Evolutionary conservation across 2,797 vertebrate genomes (phyloP).

Genomic region (Taeniopygia guttata): DNA sequence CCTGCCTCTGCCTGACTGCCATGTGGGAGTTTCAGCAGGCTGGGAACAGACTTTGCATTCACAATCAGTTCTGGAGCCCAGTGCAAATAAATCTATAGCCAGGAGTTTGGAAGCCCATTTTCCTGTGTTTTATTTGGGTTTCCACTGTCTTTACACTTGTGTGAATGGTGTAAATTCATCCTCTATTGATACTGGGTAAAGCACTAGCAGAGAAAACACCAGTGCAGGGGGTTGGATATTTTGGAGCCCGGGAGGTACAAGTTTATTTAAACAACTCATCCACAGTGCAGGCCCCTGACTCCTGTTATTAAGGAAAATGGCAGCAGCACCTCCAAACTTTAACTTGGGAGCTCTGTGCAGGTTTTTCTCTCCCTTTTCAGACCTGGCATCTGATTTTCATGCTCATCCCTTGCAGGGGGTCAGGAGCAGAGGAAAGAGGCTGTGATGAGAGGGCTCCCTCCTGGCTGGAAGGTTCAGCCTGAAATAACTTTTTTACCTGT

Average conservation of each 20-base stretch:
- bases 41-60: slow-evolving; percentile 60
- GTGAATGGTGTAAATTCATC: slow-evolving; percentile 63
- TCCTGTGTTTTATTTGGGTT: slow-evolving; percentile 69
- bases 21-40: background rate
- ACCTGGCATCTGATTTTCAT: background rate
- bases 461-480: background rate
- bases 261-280: slow-evolving; percentile 13
- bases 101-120: slow-evolving; percentile 49
- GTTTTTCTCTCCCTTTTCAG: background rate
- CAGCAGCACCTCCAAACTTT: background rate
- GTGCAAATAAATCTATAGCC: slow-evolving; percentile 45
- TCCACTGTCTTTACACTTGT: slow-evolving; percentile 48
- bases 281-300: background rate
- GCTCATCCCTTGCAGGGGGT: accelerated
- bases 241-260: background rate
- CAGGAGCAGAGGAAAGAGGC: background rate
- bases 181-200: background rate
- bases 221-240: background rate
- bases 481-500: background rate
- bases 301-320: background rate
- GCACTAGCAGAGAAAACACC: background rate
- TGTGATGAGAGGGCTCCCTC: background rate
- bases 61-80: slow-evolving; percentile 23
- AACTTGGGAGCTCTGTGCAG: background rate
- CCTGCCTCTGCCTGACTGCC: background rate